Percentiles rank a stretch among this genome's conserved stretches.
Conservation (phyloP, 2,888 invertebrate species). For the Aleiodes alternator region DNA sequence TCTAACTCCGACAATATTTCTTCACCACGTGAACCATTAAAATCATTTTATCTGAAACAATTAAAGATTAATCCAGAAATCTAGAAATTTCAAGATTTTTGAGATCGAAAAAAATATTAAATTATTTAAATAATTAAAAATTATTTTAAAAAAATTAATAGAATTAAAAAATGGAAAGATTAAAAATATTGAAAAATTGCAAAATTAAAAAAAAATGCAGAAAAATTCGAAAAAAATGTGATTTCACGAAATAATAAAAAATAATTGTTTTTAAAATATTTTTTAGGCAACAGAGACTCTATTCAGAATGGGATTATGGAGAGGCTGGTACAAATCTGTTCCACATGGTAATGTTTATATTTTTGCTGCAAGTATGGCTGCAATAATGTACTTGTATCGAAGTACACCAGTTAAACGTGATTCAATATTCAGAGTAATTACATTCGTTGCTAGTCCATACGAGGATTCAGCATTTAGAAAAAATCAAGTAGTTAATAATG, state of each 20-base stretch:
- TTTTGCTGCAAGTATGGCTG: slow-evolving; percentile 81
- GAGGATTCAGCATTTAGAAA: slow-evolving; percentile 77
- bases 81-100: no score
- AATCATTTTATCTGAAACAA: no score
- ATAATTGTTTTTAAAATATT: slow-evolving; percentile 19
- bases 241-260: neutral
- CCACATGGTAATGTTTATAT: slow-evolving; percentile 82
- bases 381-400: slow-evolving; percentile 79
- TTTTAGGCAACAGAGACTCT: slow-evolving; percentile 84
- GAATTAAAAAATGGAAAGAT: no score
- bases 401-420: slow-evolving; percentile 77
- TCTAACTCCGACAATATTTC: no score
- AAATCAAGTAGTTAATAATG: slow-evolving; percentile 31
- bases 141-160: neutral
- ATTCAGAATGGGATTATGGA: slow-evolving; percentile 83
- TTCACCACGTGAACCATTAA: no score
- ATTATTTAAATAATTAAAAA: neutral
- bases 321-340: slow-evolving; percentile 80
- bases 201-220: no score
- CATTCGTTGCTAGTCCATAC: slow-evolving; percentile 80
- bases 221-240: no score
- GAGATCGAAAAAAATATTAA: no score
- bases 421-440: slow-evolving; percentile 80
- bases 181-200: neutral
- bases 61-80: no score